These are phyloP conservation scores for Arremon brunneinucha DNA, from an alignment of 2,797 vertebrate species.

Conservation along the genomic window DNA sequence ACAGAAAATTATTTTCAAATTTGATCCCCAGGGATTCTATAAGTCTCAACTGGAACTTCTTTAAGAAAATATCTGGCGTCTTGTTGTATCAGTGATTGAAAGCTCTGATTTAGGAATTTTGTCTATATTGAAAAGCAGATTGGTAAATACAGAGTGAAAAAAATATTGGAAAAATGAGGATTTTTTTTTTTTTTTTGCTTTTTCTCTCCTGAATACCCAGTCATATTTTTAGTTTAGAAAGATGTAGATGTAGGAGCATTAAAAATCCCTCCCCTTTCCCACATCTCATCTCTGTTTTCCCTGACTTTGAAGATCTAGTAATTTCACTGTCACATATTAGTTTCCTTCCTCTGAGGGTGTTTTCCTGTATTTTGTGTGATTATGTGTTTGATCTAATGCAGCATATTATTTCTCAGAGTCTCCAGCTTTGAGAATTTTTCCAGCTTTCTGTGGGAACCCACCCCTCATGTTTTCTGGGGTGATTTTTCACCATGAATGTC, in stretches of 20 bases:
- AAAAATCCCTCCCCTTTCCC: not conserved
- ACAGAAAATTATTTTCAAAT: not conserved
- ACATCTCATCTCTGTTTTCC: not conserved
- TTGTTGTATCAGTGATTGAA: not conserved
- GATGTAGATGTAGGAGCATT: not conserved
- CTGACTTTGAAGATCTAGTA: constrained; percentile 28
- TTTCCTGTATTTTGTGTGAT: not conserved
- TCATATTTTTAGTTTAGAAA: not conserved
- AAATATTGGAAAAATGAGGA: not conserved
- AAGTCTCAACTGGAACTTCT: not conserved
- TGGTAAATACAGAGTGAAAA: not conserved
- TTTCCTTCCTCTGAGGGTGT: not conserved
- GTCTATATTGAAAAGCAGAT: not conserved
- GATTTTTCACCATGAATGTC: not conserved
- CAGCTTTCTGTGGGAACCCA: not conserved
- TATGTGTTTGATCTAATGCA: constrained; percentile 9
- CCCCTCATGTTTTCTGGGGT: not conserved
- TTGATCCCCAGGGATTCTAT: not conserved
- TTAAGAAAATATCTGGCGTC: not conserved
- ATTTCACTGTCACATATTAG: not conserved
- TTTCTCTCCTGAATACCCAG: not conserved
- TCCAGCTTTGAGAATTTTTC: not conserved
- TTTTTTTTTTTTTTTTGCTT: not conserved
- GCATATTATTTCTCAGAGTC: not conserved
- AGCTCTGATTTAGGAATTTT: not conserved